Evolutionary conservation across 2,113 vertebrate genomes (phyloP).

Genomic region (Trachemys scripta): DNA sequence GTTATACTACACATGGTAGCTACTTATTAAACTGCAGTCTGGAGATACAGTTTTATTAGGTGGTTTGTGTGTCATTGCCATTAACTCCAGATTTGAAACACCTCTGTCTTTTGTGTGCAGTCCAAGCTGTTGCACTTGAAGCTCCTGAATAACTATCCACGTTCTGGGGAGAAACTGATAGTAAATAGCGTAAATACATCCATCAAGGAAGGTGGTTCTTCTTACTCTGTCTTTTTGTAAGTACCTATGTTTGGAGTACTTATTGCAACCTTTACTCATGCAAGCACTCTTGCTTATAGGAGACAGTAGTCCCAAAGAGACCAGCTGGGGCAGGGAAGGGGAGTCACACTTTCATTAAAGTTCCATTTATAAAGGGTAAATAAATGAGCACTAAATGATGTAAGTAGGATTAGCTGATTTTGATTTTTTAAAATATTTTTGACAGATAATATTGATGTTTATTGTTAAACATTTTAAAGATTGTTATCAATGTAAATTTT

Average conservation of each 20-base stretch:
- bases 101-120: background rate
- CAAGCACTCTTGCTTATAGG: background rate
- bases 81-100: background rate
- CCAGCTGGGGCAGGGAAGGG: too few species aligned
- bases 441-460: too few species aligned
- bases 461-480: too few species aligned
- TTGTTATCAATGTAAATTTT: too few species aligned
- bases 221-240: fast-evolving
- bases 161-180: background rate
- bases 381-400: background rate
- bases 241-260: background rate
- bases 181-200: background rate
- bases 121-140: fast-evolving
- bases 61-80: background rate
- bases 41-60: background rate
- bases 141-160: background rate
- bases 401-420: too few species aligned
- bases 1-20: background rate
- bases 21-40: background rate
- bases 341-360: background rate
- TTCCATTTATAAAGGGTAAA: background rate
- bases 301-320: background rate
- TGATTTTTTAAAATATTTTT: too few species aligned
- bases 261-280: background rate
- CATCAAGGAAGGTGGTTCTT: background rate